Base-by-base conservation (phyloP, 2,888 invertebrate genomes). In the Euzetes globulus region DNA sequence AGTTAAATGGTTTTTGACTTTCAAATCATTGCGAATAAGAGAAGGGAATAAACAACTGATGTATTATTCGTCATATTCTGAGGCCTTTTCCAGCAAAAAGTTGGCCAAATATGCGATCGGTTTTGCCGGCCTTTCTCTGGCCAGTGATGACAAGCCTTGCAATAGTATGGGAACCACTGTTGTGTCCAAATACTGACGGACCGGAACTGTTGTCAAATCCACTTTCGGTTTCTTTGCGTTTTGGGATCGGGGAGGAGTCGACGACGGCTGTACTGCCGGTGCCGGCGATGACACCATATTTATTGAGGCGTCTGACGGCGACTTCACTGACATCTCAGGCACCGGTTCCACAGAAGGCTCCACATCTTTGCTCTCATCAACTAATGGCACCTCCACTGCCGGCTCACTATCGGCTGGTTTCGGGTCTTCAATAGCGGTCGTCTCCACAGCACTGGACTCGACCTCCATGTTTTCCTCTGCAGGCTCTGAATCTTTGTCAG, bases 161-260 rank as follows among this genome's bases (percentile, higher is more conserved):
- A 77, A 65, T 60, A 77, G 47, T 11, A 71, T 63, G 17, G 77
- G 77, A 5, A 77, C 77, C 9, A 77, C 77, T 4, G 77, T 77
- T 70, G 73, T 71, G 50, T 77, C 77, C 37, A 77, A 50, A 68
- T 77, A 77, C 50, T 76, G 75, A 15, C 77, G 74, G 25, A 76
- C 74, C n/a, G 77, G 74, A 29, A 77, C 27, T 25, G 73, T 29
- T 17, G 68, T 29, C 22, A 71, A 52, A 71, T 76, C 76, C 13
- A 73, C 58, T 71, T 72, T 71, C 11, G 71, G 74, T 63, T 74
- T 74, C 58, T 76, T 76, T 3, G 68, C 15, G 25, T 33, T 29
- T 27, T 65, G 68, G 9, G 33, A 19, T 6, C 29, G 70, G 4
- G 73, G 60, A 17, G 65, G 60, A n/a, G 72, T 72, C 25, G 72